Base-by-base conservation (phyloP, 2,113 vertebrate species). In the Orycteropus afer region DNA sequence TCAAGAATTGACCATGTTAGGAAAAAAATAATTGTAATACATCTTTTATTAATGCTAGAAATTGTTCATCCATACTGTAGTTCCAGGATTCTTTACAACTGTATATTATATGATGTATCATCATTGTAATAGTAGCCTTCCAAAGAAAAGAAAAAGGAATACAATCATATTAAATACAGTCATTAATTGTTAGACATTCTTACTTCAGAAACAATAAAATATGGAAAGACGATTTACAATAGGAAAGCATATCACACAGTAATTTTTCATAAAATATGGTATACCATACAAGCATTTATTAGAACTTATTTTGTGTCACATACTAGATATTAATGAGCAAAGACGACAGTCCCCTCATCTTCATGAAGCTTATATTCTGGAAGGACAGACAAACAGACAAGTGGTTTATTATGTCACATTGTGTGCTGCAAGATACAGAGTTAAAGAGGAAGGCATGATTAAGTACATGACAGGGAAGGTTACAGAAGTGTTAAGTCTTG, bases 231-330 rank as follows among this genome's bases (percentile, higher is more conserved):
- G 5, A 27, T 74, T 74, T 45, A 27, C 10, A 74, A 27, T 0
- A 82, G 37, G 45, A 88, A 63, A 55, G 47, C 18, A 55, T 82
- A 40, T 84, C 59, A 73, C 20, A 87, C 53, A 79, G 0, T 65
- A 47, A 11, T 82, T 37, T 40, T 90, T 71, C 12, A 67, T 45
- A 23, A 77, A 89, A 40, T 61, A 47, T 13, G 13, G 61, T 51
- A 11, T 25, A 0, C 40, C n/a, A 20, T 23, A 13, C 3, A 45
- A 49, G 6, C 55, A 27, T 71, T 37, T 37, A 74, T 42, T 74
- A 67, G 20, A 89, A 86, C 79, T 81, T 90, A 76, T 83, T 90
- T 88, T 95, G 22, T 89, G 23, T 40, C n/a, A 20, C 71, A 27
- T 3, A 74, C 1, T 73, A 47, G 61, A 3, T 86, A 47, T 32